Percentiles rank a stretch among this genome's conserved stretches.
Conservation (phyloP, 2,888 invertebrate species). For the Pilophorus perplexus region DNA sequence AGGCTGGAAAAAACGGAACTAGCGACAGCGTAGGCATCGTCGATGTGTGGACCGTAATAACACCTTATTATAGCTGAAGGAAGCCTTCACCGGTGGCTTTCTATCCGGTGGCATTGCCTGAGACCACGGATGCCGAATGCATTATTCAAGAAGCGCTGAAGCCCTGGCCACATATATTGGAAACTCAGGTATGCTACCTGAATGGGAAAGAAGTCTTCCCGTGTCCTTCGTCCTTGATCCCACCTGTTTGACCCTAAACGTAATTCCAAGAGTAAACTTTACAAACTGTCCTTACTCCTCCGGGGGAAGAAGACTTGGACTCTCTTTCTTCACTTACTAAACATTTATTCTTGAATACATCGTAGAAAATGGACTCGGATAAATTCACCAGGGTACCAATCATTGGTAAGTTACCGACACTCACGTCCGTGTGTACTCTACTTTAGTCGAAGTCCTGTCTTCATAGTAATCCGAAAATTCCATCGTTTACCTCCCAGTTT, state of each 20-base stretch:
- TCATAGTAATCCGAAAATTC: too few relatives aligned
- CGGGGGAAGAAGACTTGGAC: too few relatives aligned
- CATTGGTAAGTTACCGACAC: too few relatives aligned
- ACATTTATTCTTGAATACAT: too few relatives aligned
- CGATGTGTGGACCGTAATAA: constrained; percentile 24
- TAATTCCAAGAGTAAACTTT: constrained; percentile 26
- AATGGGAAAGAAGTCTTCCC: constrained; percentile 32
- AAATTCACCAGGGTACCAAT: too few relatives aligned
- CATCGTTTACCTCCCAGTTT: too few relatives aligned
- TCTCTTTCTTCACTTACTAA: too few relatives aligned
- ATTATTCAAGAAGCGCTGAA: constrained; percentile 24
- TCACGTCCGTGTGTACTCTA: too few relatives aligned
- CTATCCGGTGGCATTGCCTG: constrained; percentile 9
- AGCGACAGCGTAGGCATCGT: too few relatives aligned
- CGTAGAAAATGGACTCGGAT: too few relatives aligned
- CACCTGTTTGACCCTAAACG: constrained; percentile 35
- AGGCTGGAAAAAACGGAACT: background rate
- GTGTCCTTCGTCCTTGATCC: constrained; percentile 24
- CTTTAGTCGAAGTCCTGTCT: too few relatives aligned
- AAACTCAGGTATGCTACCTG: constrained; percentile 35
- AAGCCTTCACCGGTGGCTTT: constrained; percentile 16
- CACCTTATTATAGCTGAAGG: constrained; percentile 28
- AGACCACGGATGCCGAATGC: constrained; percentile 6
- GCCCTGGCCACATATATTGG: constrained; percentile 33
- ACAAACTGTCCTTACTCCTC: constrained; percentile 12